These are phyloP conservation scores for Gymnosoma rotundatum DNA, from an alignment of 2,888 invertebrate species.

Conservation along the genomic window DNA sequence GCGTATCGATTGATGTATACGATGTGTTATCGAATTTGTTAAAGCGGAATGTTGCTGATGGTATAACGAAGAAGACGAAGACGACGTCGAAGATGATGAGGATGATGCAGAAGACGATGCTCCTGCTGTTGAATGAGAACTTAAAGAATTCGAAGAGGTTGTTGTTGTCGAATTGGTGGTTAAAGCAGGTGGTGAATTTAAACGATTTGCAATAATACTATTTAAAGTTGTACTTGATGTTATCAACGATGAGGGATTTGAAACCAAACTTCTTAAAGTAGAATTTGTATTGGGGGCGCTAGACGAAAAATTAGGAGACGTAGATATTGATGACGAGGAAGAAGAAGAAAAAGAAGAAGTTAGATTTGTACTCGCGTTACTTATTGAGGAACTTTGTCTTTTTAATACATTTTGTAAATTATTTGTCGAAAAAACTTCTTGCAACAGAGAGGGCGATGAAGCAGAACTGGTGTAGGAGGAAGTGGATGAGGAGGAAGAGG, in stretches of 20 bases:
- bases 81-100: constrained; percentile 17
- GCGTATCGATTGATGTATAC: constrained; percentile 79
- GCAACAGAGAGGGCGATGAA: constrained; percentile 31
- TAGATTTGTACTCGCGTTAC: constrained; percentile 67
- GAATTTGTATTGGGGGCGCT: constrained; percentile 55
- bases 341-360: constrained; percentile 31
- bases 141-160: constrained; percentile 17
- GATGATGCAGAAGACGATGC: constrained; percentile 72
- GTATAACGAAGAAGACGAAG: constrained; percentile 43
- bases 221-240: constrained; percentile 74
- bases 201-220: constrained; percentile 79
- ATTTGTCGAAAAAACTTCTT: constrained; percentile 60
- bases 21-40: constrained; percentile 80
- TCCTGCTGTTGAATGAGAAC: constrained; percentile 69
- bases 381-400: constrained; percentile 71
- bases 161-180: constrained; percentile 62
- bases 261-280: constrained; percentile 66
- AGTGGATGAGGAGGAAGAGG: neutral
- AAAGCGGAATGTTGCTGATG: constrained; percentile 72
- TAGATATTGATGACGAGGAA: constrained; percentile 5
- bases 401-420: constrained; percentile 70
- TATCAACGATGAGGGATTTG: constrained; percentile 75
- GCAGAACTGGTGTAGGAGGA: constrained; percentile 16
- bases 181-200: constrained; percentile 72
- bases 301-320: constrained; percentile 23